phyloP scores from a whole-genome alignment of 2,888 invertebrate genomes.

The Tetranychus truncatus region DNA sequence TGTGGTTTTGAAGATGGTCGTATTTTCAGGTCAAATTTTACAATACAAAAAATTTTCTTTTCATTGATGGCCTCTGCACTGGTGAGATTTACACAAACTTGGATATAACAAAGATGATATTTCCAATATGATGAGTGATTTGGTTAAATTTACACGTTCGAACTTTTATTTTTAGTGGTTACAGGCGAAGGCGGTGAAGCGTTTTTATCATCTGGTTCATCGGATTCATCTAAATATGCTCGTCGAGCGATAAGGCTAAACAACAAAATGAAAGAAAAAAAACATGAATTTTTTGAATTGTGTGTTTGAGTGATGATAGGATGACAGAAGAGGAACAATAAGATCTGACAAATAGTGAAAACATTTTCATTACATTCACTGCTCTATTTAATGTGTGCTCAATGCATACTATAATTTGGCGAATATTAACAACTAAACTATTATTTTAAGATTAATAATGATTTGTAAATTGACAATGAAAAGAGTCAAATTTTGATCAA shows the following conservation, averaged over 20 bases:
- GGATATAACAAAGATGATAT: not conserved
- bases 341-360: not conserved
- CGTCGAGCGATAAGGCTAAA: conserved; percentile 4
- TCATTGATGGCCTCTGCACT: too few species aligned
- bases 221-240: conserved; percentile 2
- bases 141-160: not conserved
- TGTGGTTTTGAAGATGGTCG: too few species aligned
- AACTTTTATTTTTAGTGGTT: not conserved
- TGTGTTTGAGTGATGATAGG: not conserved
- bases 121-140: not conserved
- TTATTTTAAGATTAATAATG: too few species aligned
- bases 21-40: too few species aligned
- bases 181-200: not conserved
- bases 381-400: too few species aligned
- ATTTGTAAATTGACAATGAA: too few species aligned
- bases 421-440: too few species aligned
- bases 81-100: too few species aligned
- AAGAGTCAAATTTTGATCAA: too few species aligned
- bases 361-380: too few species aligned
- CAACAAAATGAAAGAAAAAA: not conserved
- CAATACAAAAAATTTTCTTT: too few species aligned
- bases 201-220: not conserved
- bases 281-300: not conserved
- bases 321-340: not conserved
- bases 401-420: too few species aligned